phyloP scores from a whole-genome alignment of 2,113 vertebrate species.

The Camarhynchus parvulus region DNA sequence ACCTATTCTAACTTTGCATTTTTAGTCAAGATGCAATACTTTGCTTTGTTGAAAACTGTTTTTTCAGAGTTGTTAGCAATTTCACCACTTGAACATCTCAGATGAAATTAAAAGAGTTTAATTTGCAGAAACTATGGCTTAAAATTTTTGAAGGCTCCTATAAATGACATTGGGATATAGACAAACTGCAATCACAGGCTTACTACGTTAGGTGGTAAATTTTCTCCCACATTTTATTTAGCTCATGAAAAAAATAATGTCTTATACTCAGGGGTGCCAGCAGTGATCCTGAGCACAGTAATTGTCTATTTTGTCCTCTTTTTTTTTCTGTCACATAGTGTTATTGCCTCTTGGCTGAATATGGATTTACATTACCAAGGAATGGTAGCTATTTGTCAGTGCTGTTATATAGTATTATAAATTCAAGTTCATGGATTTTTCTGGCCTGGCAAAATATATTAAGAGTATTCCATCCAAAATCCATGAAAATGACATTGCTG shows the following conservation, averaged over 20 bases:
- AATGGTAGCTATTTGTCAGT: background rate
- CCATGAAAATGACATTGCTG: background rate
- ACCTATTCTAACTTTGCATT: background rate
- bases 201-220: background rate
- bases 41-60: background rate
- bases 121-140: background rate
- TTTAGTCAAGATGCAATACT: background rate
- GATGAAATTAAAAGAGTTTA: background rate
- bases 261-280: background rate
- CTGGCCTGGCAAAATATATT: background rate
- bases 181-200: background rate
- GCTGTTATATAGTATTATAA: background rate
- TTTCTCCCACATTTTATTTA: background rate
- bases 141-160: background rate
- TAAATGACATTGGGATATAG: background rate
- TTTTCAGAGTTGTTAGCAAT: background rate
- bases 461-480: background rate
- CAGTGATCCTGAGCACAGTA: background rate
- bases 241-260: background rate
- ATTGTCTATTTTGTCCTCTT: background rate
- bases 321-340: background rate
- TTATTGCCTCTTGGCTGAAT: background rate
- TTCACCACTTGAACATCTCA: background rate
- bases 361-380: background rate
- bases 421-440: conserved; percentile 1